A percentile compares a stretch with the other conserved stretches of the same genome.
Conservation (phyloP, 2,113 vertebrate species). For the Loxodonta africana region DNA sequence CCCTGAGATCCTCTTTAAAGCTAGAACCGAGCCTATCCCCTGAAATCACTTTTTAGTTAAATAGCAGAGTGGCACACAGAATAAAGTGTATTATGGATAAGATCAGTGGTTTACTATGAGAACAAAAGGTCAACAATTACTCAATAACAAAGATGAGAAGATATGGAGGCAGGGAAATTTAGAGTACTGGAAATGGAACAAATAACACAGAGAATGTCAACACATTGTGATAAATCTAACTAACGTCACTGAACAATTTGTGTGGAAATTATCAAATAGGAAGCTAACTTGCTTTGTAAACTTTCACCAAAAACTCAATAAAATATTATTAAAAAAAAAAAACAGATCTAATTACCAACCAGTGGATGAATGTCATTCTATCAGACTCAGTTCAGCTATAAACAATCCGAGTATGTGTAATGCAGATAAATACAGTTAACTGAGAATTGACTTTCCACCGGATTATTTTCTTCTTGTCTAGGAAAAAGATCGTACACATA, state of each 20-base stretch:
- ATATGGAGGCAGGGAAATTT: neutral
- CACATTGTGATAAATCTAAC: neutral
- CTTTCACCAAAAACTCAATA: neutral
- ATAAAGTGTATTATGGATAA: neutral
- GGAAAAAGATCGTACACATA: conserved; percentile 42
- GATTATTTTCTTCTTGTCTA: conserved; percentile 50
- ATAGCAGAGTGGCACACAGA: neutral
- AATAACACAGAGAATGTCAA: neutral
- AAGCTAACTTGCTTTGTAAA: neutral
- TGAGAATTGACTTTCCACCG: conserved; percentile 8
- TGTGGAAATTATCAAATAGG: neutral
- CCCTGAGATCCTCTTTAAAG: neutral
- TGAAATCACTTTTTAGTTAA: neutral
- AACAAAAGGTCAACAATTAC: neutral
- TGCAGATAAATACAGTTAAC: conserved; percentile 15
- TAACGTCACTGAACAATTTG: neutral
- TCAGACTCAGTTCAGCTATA: conserved; percentile 34
- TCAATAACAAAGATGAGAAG: neutral
- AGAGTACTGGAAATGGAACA: neutral
- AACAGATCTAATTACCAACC: conserved; percentile 41
- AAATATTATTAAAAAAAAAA: neutral
- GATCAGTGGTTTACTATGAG: neutral
- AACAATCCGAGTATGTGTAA: conserved; percentile 39
- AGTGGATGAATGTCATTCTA: conserved; percentile 9
- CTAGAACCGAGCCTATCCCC: neutral